phyloP scores from a whole-genome alignment of 2,797 vertebrate genomes.

The Alectoris magna region DNA sequence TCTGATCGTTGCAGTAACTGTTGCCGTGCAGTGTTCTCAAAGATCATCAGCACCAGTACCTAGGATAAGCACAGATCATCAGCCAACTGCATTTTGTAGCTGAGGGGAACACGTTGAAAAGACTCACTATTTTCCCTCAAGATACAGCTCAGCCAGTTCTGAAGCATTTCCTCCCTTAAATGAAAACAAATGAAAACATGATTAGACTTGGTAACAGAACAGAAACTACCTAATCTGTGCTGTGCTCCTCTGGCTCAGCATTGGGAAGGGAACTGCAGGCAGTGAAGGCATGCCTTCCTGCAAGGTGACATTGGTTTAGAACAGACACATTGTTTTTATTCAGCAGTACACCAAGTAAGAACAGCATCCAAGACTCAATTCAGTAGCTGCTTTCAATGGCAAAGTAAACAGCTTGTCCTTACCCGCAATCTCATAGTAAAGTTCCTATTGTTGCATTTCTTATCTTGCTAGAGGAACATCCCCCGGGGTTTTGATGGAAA shows the following conservation, averaged over 20 bases:
- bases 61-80: neutral
- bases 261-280: neutral
- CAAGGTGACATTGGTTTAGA: neutral
- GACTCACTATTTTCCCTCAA: neutral
- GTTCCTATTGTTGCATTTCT: neutral
- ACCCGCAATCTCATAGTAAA: neutral
- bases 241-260: accelerated
- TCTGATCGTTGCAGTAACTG: neutral
- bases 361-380: neutral
- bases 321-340: accelerated
- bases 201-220: neutral
- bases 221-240: neutral
- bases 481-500: neutral
- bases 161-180: neutral
- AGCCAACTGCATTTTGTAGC: neutral
- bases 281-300: neutral
- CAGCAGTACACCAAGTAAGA: neutral
- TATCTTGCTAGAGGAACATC: neutral
- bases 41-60: neutral
- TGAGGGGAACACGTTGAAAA: accelerated
- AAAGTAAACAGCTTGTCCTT: neutral
- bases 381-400: neutral
- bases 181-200: neutral
- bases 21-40: neutral
- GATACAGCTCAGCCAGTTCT: neutral